A percentile compares a stretch with the other conserved stretches of the same genome.
These are phyloP conservation scores for Cyprinodon variegatus DNA, from an alignment of 2,113 vertebrate genomes.

Conservation along the genomic window DNA sequence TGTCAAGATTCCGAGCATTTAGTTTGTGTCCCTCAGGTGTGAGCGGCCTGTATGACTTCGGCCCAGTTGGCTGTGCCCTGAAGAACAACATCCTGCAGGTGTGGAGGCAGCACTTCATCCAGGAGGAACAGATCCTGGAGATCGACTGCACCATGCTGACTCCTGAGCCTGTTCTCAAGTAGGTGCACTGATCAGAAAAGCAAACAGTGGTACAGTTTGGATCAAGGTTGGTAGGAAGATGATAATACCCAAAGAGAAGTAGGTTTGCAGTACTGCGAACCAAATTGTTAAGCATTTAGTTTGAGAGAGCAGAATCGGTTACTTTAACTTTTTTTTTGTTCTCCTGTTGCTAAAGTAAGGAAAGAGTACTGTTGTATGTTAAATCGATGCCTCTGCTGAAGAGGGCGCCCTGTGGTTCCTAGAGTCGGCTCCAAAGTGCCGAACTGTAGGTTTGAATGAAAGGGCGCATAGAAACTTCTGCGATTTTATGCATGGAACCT, in stretches of 20 bases:
- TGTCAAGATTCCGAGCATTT: too few species aligned
- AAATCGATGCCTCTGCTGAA: background rate
- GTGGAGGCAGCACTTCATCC: conserved; percentile 98
- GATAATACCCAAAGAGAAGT: background rate
- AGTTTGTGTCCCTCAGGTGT: conserved; percentile 82
- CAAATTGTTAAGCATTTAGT: background rate
- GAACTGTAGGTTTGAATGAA: conserved; percentile 61
- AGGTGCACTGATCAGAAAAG: conserved; percentile 43
- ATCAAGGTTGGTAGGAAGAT: too few species aligned
- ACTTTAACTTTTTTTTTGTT: background rate
- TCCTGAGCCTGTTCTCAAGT: conserved; percentile 94
- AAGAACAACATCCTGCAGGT: conserved; percentile 97
- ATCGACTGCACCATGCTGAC: conserved; percentile 99
- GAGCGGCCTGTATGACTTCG: conserved; percentile 96
- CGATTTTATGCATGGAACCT: conserved; percentile 69
- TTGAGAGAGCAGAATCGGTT: background rate
- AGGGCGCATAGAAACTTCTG: conserved; percentile 68
- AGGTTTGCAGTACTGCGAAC: background rate
- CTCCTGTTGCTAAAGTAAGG: background rate
- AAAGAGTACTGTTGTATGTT: background rate
- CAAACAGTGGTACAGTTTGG: background rate
- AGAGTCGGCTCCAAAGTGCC: conserved; percentile 47
- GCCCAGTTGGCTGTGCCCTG: conserved; percentile 95
- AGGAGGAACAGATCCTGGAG: conserved; percentile 98
- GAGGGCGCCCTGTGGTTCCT: conserved; percentile 66